These are phyloP conservation scores for Drosophila burlai DNA, from an alignment of 1,140 invertebrate genomes.

Conservation along the genomic window DNA sequence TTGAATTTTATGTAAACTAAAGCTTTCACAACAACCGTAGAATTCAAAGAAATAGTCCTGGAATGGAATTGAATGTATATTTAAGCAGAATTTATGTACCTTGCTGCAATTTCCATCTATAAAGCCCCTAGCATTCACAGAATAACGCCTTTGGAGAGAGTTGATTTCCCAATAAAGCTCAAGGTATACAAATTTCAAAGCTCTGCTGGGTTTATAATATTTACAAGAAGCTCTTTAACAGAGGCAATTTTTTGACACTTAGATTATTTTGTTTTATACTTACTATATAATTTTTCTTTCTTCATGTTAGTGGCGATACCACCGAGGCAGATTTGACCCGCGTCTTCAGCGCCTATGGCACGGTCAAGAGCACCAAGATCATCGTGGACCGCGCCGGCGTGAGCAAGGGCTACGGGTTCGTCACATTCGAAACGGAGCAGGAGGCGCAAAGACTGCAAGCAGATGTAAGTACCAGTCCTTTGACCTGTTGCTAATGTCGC, in stretches of 20 bases:
- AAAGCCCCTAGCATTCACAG: not conserved
- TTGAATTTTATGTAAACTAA: not conserved
- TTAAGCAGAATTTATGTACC: not conserved
- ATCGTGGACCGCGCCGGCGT: slow-evolving; percentile 97
- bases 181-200: not conserved
- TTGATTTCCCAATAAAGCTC: not conserved
- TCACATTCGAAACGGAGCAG: slow-evolving; percentile 97
- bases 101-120: not conserved
- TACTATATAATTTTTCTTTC: not conserved
- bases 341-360: slow-evolving; percentile 94
- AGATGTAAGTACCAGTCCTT: slow-evolving; percentile 86
- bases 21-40: not conserved
- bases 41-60: not conserved
- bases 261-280: not conserved
- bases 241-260: not conserved
- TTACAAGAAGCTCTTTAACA: not conserved
- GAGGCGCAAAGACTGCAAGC: slow-evolving; percentile 92
- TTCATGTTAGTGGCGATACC: slow-evolving; percentile 89
- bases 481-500: slow-evolving; percentile 45
- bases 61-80: not conserved
- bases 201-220: no score
- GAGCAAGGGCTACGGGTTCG: slow-evolving; percentile 97
- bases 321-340: slow-evolving; percentile 93
- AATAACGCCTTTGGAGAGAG: not conserved
- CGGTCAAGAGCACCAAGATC: slow-evolving; percentile 97